phyloP scores from a whole-genome alignment of 2,113 vertebrate species.

The Microcebus murinus region DNA sequence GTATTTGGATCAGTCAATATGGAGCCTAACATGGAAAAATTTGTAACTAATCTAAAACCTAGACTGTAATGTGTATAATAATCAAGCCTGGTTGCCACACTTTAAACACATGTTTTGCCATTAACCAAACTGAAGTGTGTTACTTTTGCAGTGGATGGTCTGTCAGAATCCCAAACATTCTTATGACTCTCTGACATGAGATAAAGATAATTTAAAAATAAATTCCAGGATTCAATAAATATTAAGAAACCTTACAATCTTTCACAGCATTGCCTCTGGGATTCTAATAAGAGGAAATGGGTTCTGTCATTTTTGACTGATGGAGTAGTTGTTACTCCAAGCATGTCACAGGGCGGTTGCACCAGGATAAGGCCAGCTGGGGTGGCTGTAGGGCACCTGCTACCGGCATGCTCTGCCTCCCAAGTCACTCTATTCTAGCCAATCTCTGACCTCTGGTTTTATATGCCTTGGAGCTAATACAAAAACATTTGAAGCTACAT shows the following conservation, averaged over 20 bases:
- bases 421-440: not conserved
- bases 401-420: fast-evolving
- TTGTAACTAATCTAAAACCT: not conserved
- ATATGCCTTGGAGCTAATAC: not conserved
- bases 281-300: not conserved
- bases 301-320: not conserved
- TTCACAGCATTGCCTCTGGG: not conserved
- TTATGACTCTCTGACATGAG: not conserved
- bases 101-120: not conserved
- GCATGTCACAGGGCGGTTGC: too few relatives aligned
- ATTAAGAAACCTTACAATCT: not conserved
- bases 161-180: not conserved
- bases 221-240: not conserved
- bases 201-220: not conserved
- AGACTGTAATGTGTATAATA: not conserved
- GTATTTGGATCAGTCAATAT: not conserved
- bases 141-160: not conserved
- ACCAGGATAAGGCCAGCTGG: fast-evolving
- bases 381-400: not conserved
- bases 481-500: conserved; percentile 5
- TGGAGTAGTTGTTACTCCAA: not conserved
- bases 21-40: not conserved
- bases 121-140: not conserved
- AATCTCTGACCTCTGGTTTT: not conserved
- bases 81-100: fast-evolving